Conservation (phyloP, 2,797 vertebrate genomes). For the Sebastes iracundus region DNA sequence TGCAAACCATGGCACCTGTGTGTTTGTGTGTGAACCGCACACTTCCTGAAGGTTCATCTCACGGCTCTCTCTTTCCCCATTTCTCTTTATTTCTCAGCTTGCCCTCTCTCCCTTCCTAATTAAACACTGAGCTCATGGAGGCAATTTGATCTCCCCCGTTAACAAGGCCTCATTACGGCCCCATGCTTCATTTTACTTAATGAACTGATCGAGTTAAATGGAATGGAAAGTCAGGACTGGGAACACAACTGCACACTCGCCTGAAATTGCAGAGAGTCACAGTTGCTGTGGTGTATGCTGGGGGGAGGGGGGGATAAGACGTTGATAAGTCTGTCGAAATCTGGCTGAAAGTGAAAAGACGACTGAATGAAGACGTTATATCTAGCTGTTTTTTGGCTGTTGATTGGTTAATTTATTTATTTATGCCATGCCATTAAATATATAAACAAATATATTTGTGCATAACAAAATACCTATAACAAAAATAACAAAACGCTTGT, state of each 20-base stretch:
- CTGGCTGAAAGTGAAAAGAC: too few relatives aligned
- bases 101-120: constrained; percentile 32
- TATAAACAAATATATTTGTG: too few relatives aligned
- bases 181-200: constrained; percentile 47
- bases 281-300: background rate
- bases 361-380: too few relatives aligned
- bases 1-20: background rate
- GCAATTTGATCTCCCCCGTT: constrained; percentile 47
- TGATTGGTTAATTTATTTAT: too few relatives aligned
- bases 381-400: too few relatives aligned
- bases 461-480: too few relatives aligned
- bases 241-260: constrained; percentile 10
- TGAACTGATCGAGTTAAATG: constrained; percentile 58
- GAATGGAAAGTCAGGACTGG: constrained; percentile 39
- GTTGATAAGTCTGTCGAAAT: too few relatives aligned
- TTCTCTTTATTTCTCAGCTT: background rate
- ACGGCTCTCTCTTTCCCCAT: background rate
- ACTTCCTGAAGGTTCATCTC: background rate
- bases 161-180: constrained; percentile 50
- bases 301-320: too few relatives aligned
- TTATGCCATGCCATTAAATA: too few relatives aligned
- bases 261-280: constrained; percentile 1
- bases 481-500: too few relatives aligned
- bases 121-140: constrained; percentile 30
- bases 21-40: background rate